Evolutionary conservation across 1,140 invertebrate species (phyloP).

Genomic region (Halictus rubicundus): DNA sequence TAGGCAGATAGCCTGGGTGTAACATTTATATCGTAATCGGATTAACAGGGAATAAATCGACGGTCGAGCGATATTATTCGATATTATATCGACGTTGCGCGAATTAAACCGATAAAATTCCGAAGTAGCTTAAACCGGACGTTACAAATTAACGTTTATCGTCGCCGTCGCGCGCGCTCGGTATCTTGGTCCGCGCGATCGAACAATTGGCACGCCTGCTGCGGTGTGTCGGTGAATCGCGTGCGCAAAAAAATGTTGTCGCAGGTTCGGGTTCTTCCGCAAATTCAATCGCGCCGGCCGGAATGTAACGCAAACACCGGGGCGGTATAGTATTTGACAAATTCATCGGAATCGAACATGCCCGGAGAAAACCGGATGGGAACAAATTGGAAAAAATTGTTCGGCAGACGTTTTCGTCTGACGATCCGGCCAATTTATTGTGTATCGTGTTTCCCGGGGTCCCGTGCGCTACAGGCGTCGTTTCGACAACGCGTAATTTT

Average conservation of each 20-base stretch:
- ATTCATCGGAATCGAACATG: not conserved
- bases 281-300: not conserved
- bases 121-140: constrained; percentile 36
- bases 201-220: no score
- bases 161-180: not conserved
- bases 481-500: no score
- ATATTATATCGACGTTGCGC: constrained; percentile 37
- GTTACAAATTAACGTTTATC: constrained; percentile 30
- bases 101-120: constrained; percentile 35
- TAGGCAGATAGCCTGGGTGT: not conserved
- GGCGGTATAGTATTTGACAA: not conserved
- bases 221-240: not conserved
- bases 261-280: not conserved
- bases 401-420: not conserved
- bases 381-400: constrained; percentile 1
- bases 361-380: not conserved
- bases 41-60: constrained; percentile 35
- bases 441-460: no score
- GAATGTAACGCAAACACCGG: constrained; percentile 1
- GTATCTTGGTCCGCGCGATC: not conserved
- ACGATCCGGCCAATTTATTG: no score
- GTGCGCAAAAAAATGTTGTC: not conserved
- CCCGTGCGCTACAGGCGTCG: no score
- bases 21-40: constrained; percentile 39
- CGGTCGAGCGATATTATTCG: not conserved